phyloP scores from a whole-genome alignment of 2,888 invertebrate genomes.

The Andrena bicolor region DNA sequence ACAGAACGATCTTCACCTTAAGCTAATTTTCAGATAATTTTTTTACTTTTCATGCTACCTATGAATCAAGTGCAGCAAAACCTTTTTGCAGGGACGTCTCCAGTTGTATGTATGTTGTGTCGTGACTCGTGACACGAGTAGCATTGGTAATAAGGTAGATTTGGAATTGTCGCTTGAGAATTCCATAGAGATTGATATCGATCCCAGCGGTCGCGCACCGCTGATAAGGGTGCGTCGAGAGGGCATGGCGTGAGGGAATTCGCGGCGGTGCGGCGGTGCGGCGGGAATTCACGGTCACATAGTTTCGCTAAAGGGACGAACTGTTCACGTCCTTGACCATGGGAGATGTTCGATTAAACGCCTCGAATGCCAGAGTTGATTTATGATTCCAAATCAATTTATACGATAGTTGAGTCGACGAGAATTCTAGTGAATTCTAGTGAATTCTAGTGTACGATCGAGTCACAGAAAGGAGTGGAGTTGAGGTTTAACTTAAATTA shows the following conservation, averaged over 20 bases:
- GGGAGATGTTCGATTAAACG: conserved; percentile 43
- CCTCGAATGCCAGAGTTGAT: conserved; percentile 48
- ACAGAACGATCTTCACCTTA: no score
- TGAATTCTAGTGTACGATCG: no score
- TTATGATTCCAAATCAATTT: conserved; percentile 22
- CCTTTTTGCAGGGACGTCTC: no score
- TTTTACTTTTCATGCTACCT: no score
- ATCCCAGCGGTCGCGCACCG: conserved; percentile 14
- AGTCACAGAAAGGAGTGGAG: no score
- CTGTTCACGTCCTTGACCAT: conserved; percentile 71
- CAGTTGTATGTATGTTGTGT: not conserved
- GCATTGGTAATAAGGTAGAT: not conserved
- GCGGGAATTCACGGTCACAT: conserved; percentile 63
- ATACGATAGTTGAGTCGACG: not conserved
- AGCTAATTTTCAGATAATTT: no score
- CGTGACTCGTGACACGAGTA: not conserved
- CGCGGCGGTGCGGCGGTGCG: conserved; percentile 42
- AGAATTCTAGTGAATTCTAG: no score
- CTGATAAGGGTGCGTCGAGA: conserved; percentile 42
- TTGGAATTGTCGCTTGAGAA: not conserved
- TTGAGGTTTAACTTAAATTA: no score
- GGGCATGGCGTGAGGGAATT: conserved; percentile 66
- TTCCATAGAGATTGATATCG: conserved; percentile 8
- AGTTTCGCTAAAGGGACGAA: conserved; percentile 56
- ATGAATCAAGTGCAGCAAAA: no score